These are phyloP conservation scores for Acleris laterana DNA, from an alignment of 2,888 invertebrate species.

Conservation along the genomic window DNA sequence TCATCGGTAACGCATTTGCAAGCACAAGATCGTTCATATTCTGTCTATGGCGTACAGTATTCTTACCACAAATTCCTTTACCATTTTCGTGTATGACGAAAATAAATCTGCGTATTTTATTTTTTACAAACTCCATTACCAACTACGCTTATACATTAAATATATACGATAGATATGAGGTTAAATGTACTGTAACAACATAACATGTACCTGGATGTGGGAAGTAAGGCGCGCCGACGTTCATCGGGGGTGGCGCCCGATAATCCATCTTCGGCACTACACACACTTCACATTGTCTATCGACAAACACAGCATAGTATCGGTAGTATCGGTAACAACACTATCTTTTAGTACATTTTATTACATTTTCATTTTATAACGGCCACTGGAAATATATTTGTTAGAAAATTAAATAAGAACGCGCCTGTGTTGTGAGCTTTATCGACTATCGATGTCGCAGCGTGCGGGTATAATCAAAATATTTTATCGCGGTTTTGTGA, in stretches of 20 bases:
- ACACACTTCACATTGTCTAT: conserved; percentile 37
- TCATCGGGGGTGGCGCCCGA: conserved; percentile 73
- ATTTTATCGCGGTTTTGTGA: conserved; percentile 48
- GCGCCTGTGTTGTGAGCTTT: conserved; percentile 10
- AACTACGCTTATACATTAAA: neutral
- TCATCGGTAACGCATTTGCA: too few relatives aligned
- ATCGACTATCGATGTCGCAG: conserved; percentile 43
- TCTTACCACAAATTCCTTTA: too few relatives aligned
- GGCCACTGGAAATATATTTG: conserved; percentile 42
- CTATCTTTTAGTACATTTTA: conserved; percentile 33
- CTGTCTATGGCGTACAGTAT: too few relatives aligned
- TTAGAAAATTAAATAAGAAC: neutral
- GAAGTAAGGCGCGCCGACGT: conserved; percentile 72
- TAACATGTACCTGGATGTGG: conserved; percentile 67
- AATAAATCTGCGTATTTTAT: too few relatives aligned
- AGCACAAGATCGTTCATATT: too few relatives aligned
- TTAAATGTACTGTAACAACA: neutral
- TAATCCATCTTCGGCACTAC: conserved; percentile 72
- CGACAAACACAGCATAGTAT: conserved; percentile 47
- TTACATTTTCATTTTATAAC: conserved; percentile 31
- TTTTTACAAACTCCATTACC: neutral
- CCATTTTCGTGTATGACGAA: too few relatives aligned
- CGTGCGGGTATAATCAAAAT: conserved; percentile 42
- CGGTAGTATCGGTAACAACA: conserved; percentile 38
- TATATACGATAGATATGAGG: neutral